These are phyloP conservation scores for Chiroxiphia lanceolata DNA, from an alignment of 2,797 vertebrate species.

Conservation along the genomic window DNA sequence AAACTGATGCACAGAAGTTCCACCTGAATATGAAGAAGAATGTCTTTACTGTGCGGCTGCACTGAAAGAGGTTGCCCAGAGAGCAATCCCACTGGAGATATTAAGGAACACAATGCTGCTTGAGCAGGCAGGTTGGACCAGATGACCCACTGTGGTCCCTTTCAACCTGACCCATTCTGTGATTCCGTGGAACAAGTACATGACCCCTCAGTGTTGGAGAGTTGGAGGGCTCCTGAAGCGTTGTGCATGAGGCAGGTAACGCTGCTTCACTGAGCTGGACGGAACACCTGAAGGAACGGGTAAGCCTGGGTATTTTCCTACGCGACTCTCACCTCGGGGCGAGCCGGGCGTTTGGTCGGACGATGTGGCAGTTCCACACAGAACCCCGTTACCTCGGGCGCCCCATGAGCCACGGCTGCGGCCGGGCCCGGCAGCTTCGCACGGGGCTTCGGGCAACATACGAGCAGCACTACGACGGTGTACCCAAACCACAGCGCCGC, in stretches of 20 bases:
- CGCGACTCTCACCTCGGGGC: background rate
- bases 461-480: background rate
- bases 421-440: rapidly evolving
- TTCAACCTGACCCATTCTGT: background rate
- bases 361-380: too few relatives aligned
- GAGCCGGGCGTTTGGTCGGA: rapidly evolving
- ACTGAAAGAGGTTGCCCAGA: background rate
- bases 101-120: background rate
- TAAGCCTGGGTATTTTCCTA: rapidly evolving
- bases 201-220: rapidly evolving
- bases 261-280: background rate
- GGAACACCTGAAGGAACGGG: rapidly evolving
- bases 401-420: rapidly evolving
- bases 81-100: background rate
- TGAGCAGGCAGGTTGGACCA: background rate
- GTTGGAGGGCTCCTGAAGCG: background rate
- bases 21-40: background rate
- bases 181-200: rapidly evolving
- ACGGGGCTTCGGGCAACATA: rapidly evolving
- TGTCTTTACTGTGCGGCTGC: rapidly evolving
- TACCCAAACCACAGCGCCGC: too few relatives aligned
- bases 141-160: background rate
- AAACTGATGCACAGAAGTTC: background rate
- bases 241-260: background rate
- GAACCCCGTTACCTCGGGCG: rapidly evolving